Conservation (phyloP, 53 echinoderm and acorn worm species). For the Astropecten irregularis region DNA sequence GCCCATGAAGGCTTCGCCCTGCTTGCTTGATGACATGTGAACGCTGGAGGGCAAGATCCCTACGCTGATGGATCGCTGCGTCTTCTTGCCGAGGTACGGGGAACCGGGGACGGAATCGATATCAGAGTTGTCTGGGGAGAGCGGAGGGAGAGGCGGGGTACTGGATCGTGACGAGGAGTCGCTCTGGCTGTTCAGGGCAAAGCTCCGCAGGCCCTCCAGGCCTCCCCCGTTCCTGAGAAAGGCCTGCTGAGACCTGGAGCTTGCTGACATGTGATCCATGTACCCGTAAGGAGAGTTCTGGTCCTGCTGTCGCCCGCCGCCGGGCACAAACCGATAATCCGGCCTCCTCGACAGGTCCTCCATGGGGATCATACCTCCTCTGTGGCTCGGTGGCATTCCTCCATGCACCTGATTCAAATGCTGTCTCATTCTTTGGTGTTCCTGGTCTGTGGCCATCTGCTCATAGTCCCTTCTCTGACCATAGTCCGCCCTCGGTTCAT, state of each 20-base stretch:
- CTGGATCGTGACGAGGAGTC: conserved; percentile 83
- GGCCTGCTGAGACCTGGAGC: conserved; percentile 4
- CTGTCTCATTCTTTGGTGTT: conserved; percentile 36
- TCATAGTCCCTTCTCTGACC: conserved; percentile 18
- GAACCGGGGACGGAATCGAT: conserved; percentile 63
- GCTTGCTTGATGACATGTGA: not conserved
- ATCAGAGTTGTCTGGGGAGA: conserved; percentile 90
- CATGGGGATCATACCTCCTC: conserved; percentile 45
- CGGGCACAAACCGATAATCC: not conserved
- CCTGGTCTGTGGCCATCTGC: conserved; percentile 10
- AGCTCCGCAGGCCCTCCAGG: conserved; percentile 46
- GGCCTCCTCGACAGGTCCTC: conserved; percentile 18
- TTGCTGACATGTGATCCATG: conserved; percentile 1
- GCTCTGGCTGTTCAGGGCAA: conserved; percentile 59
- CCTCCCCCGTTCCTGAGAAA: conserved; percentile 23
- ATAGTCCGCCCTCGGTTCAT: conserved; percentile 31
- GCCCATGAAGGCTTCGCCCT: conserved; percentile 9
- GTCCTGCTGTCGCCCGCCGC: conserved; percentile 9
- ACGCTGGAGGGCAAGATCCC: conserved; percentile 27
- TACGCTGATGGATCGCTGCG: conserved; percentile 40
- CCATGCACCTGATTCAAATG: conserved; percentile 40
- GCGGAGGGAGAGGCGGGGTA: conserved; percentile 84
- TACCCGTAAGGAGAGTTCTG: conserved; percentile 5
- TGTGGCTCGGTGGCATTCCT: not conserved
- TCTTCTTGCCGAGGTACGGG: conserved; percentile 38